Evolutionary conservation across 2,888 invertebrate genomes (phyloP).

Genomic region (Palloptera scutellata): DNA sequence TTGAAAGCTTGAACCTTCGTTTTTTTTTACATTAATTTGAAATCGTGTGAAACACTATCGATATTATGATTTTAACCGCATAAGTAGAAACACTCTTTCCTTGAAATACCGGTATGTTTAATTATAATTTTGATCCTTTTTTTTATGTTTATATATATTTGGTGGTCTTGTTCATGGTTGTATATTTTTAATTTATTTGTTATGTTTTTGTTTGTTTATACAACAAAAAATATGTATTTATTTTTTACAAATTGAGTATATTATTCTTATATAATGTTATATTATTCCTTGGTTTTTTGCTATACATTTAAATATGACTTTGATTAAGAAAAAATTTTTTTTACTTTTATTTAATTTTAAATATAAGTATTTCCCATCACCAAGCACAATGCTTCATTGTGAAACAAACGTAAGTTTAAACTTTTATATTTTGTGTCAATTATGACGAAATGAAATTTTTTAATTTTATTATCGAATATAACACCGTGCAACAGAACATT

Average conservation of each 20-base stretch:
- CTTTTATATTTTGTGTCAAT: conserved; percentile 16
- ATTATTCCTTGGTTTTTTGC: conserved; percentile 21
- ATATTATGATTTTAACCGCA: conserved; percentile 6
- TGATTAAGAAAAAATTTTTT: conserved; percentile 39
- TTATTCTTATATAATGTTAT: no score
- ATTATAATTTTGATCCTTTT: no score
- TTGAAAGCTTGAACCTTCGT: no score
- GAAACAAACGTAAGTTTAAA: conserved; percentile 13
- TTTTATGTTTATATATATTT: no score
- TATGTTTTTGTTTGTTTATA: no score
- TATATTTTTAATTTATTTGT: no score
- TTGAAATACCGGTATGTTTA: background rate
- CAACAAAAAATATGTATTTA: background rate
- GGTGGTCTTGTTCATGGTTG: background rate
- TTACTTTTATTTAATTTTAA: conserved; percentile 45
- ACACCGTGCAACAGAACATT: no score
- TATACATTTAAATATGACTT: conserved; percentile 21
- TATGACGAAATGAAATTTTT: conserved; percentile 15
- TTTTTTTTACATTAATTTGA: background rate
- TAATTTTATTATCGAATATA: no score
- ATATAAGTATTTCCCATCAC: conserved; percentile 23
- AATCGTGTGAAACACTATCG: background rate
- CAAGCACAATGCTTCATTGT: background rate
- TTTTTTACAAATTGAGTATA: background rate
- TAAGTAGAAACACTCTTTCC: conserved; percentile 6